These are phyloP conservation scores for Perognathus longimembris DNA, from an alignment of 2,113 vertebrate species.

Conservation along the genomic window DNA sequence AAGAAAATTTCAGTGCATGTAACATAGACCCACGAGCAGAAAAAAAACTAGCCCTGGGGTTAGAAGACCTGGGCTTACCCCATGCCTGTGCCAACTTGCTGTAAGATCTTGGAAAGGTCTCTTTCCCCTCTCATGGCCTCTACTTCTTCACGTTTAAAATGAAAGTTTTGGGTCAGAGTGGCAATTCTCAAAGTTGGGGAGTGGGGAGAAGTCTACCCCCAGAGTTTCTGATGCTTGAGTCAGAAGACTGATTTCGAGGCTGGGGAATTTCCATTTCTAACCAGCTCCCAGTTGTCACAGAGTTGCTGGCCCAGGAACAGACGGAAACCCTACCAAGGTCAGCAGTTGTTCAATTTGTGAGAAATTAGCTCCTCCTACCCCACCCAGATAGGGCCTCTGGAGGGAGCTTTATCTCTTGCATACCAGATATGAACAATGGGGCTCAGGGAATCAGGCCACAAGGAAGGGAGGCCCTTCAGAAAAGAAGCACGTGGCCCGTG, in stretches of 20 bases:
- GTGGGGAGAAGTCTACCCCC: neutral
- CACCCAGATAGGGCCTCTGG: neutral
- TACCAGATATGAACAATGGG: neutral
- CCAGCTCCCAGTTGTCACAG: neutral
- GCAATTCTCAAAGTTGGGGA: neutral
- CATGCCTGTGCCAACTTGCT: neutral
- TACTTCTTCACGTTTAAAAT: neutral
- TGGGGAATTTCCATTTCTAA: neutral
- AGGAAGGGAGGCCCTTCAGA: neutral
- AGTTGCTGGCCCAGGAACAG: neutral
- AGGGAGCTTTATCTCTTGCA: neutral
- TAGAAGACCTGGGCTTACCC: neutral
- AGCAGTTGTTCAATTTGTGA: neutral
- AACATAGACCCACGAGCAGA: neutral
- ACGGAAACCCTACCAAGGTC: neutral
- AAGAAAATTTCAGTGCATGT: neutral
- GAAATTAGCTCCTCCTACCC: neutral
- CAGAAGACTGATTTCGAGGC: too few relatives aligned
- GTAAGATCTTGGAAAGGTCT: neutral
- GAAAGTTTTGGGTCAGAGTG: neutral
- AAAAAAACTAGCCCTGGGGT: neutral
- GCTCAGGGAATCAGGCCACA: neutral
- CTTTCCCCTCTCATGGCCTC: neutral
- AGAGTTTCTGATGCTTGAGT: neutral
- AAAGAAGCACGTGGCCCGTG: rapidly evolving